Conservation (phyloP, 1,140 invertebrate genomes). For the Hetaerina americana region DNA sequence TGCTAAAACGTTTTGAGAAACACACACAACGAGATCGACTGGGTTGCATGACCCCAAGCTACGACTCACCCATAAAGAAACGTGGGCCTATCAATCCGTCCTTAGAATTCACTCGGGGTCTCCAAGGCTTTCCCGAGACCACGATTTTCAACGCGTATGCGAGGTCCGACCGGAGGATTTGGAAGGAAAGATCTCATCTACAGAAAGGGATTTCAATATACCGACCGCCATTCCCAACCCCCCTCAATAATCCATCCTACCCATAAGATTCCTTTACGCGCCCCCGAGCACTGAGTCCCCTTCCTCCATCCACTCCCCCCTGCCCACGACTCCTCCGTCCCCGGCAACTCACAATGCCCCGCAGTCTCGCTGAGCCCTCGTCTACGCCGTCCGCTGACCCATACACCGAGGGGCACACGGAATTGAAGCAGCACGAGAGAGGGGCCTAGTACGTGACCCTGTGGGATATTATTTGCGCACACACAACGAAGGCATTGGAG, state of each 20-base stretch:
- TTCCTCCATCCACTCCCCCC: neutral
- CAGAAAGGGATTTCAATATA: neutral
- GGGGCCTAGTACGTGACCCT: neutral
- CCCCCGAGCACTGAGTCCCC: neutral
- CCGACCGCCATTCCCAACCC: neutral
- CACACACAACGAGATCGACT: too few species aligned
- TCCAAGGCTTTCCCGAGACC: too few species aligned
- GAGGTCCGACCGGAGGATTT: too few species aligned
- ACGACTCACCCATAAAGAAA: too few species aligned
- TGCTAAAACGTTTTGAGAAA: too few species aligned
- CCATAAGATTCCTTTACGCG: neutral
- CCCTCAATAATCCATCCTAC: neutral
- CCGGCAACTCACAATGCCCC: neutral
- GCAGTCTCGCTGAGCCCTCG: neutral
- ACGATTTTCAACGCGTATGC: too few species aligned
- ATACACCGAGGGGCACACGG: neutral
- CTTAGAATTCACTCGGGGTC: too few species aligned
- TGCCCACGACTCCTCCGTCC: neutral
- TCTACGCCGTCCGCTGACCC: neutral
- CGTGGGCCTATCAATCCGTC: too few species aligned
- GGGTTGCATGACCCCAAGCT: too few species aligned
- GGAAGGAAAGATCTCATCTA: too few species aligned
- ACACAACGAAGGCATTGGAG: neutral
- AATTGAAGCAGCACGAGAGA: neutral
- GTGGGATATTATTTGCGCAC: neutral